Base-by-base conservation (phyloP, 2,797 vertebrate species). In the Lutjanus campechanus region DNA sequence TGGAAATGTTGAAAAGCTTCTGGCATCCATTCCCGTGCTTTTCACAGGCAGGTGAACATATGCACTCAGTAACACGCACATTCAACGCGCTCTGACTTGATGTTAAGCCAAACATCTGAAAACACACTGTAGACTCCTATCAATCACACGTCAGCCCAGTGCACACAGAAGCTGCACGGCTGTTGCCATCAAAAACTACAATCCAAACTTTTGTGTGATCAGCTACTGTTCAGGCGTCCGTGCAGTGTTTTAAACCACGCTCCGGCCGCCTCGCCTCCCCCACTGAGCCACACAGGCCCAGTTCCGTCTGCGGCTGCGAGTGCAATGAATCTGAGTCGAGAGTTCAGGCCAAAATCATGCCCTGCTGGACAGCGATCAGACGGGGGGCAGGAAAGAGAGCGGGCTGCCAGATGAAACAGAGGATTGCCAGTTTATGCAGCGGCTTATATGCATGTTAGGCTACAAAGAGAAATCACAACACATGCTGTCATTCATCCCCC, bases 371-470 rank as follows among this genome's bases (percentile, higher is more conserved):
- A 9, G 62, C 20, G 59, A 79, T 79, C 77, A 83, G 69, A 88
- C 75, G 5, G 29, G 43, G 65, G 78, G 79, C 60, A 61, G 66
- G 83, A 60, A n/a, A 60, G n/a, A 41, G 54, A 41, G 54, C 5
- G 11, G 25, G 71, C 53, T 84, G 87, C 87, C 87, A 88, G 76
- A 87, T 67, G 67, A 81, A 82, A 83, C 82, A 73, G 73, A 69
- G 40, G 56, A 79, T 63, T 79, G 79, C 81, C 85, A 86, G 85
- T 77, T 88, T 81, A 58, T 78, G 69, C 80, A 61, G 83, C 83
- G 68, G 79, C 64, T 84, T 76, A 81, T 67, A 77, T 20, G 59
- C 68, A 72, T 69, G 69, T 84, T 68, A 69, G 25, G 44, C 78
- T 65, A 76, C 69, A 77, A 73, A 85, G 73, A 71, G 44, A 81